These are phyloP conservation scores for Dryobates pubescens DNA, from an alignment of 2,797 vertebrate genomes.

Conservation along the genomic window DNA sequence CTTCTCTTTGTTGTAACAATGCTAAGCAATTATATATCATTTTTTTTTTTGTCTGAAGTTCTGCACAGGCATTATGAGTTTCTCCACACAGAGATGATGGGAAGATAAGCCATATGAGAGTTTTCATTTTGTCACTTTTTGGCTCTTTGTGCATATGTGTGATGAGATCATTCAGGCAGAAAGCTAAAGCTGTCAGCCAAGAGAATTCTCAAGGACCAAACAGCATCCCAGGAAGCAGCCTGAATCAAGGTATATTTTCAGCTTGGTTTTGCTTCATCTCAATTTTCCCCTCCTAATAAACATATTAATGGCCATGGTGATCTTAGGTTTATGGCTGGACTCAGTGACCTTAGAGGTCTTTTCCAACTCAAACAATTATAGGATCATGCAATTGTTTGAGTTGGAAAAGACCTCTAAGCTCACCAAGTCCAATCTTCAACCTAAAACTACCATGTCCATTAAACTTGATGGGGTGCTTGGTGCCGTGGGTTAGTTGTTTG, in stretches of 20 bases:
- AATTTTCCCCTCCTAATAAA: background rate
- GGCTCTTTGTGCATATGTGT: background rate
- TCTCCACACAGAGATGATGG: conserved; percentile 27
- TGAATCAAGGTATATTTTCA: background rate
- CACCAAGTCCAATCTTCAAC: too few species aligned
- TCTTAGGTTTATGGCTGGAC: too few species aligned
- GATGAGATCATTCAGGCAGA: conserved; percentile 52
- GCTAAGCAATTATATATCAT: conserved; percentile 11
- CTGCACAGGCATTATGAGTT: conserved; percentile 35
- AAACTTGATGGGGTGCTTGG: too few species aligned
- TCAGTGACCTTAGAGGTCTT: too few species aligned
- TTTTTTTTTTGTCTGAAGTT: conserved; percentile 39
- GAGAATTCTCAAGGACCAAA: conserved; percentile 2
- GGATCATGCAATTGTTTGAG: too few species aligned
- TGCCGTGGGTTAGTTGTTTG: too few species aligned
- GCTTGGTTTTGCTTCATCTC: background rate
- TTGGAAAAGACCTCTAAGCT: too few species aligned
- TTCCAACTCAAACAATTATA: too few species aligned
- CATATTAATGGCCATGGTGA: too few species aligned
- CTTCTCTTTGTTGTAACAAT: background rate
- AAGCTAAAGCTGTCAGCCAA: conserved; percentile 49
- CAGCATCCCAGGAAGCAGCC: background rate
- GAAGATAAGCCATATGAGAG: conserved; percentile 41
- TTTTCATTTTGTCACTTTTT: conserved; percentile 35
- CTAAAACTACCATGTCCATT: too few species aligned